These are phyloP conservation scores for Anguilla obscura DNA, from an alignment of 2,797 vertebrate species.

Conservation along the genomic window DNA sequence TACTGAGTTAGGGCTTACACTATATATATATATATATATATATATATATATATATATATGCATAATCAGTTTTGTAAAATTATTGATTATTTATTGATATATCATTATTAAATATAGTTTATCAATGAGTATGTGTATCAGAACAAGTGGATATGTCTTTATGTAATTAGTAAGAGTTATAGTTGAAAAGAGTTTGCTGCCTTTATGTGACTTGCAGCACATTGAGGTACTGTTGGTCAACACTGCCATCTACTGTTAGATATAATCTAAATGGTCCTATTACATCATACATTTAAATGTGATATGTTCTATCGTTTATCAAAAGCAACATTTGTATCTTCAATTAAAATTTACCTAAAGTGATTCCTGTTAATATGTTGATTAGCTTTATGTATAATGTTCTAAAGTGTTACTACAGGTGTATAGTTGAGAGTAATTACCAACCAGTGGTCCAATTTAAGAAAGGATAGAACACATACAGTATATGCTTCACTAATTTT, in stretches of 20 bases:
- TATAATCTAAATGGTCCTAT: not conserved
- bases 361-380: not conserved
- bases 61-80: not conserved
- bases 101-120: not conserved
- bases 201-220: not conserved
- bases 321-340: not conserved
- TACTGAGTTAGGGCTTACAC: not conserved
- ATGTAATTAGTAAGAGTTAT: not conserved
- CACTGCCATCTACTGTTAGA: constrained; percentile 68
- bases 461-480: not conserved
- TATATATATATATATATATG: not conserved
- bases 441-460: not conserved
- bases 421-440: not conserved
- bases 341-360: not conserved
- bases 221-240: constrained; percentile 43
- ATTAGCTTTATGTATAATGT: not conserved
- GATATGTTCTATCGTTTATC: not conserved
- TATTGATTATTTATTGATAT: not conserved
- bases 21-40: not conserved
- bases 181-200: not conserved
- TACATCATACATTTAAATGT: not conserved
- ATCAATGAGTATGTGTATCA: not conserved
- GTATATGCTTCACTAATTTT: not conserved
- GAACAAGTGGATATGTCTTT: not conserved
- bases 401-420: not conserved